Evolutionary conservation across 2,797 vertebrate genomes (phyloP), one percentile per base, ranked within the genome.

Genomic region (Channallabes apus): DNA sequence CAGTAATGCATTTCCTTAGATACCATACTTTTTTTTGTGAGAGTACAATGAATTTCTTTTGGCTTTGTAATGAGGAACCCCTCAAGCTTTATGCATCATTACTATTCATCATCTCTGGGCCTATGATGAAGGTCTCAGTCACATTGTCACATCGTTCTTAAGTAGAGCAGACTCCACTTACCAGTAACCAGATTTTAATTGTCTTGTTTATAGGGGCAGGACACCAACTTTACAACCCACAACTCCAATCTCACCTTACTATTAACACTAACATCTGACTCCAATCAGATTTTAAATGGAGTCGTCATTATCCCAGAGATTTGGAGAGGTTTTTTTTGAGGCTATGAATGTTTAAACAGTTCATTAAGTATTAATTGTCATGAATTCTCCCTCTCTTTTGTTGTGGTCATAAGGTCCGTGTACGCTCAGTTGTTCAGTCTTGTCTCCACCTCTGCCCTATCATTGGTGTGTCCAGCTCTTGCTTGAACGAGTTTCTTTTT

Each of bases 281-380:
- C 54, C 58, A 76, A 76, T 76, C 51, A 58, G 14, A 76, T 56
- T 76, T 56, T 14, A 4, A 75, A 56, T 51, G 69, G 38, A 73
- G 73, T 29, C 27, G 35, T 76, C 27, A 12, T 76, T 76, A 76
- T 56, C 51, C 27, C 51, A 24, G 22, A 59, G 58, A 29, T 3
- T 61, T 59, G 18, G 27, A 77, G 41, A 73, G 6, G 27, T n/a
- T 51, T 20, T 15, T 71, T 15, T 71, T 27, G 8, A 56, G 73
- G 6, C 46, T 76, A 17, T 56, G 46, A 76, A 76, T 76, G 51
- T 76, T 54, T 32, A 29, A 76, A 32, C 29, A 20, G 51, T 58
- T 51, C 51, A 76, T 20, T 32, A 76, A 22, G 7, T 29, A 75
- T 54, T 27, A 56, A 29, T 24, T 24, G 17, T 71, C 20, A 41